Conservation (phyloP, 2,888 invertebrate genomes). For the Drosophila anomalata region DNA sequence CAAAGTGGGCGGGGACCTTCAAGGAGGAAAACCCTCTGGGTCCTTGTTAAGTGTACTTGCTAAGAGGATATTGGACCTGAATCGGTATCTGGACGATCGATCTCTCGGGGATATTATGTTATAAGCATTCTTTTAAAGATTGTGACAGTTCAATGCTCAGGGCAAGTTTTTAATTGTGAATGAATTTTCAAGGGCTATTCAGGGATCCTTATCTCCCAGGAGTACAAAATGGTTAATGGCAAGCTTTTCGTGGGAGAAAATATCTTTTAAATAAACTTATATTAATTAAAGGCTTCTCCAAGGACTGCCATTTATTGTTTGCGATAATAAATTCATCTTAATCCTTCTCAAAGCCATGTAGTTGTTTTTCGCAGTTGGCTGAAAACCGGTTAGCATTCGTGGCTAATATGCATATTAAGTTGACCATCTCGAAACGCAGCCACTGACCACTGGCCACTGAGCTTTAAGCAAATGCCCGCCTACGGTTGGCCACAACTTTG, state of each 20-base stretch:
- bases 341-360: constrained; percentile 11
- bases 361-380: constrained; percentile 5
- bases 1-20: constrained; percentile 37
- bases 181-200: constrained; percentile 13
- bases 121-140: constrained; percentile 58
- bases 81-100: constrained; percentile 14
- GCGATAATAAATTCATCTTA: constrained; percentile 21
- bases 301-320: constrained; percentile 8
- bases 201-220: constrained; percentile 19
- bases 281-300: constrained; percentile 9
- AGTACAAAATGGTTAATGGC: constrained; percentile 9
- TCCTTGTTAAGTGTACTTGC: constrained; percentile 27
- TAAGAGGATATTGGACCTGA: constrained; percentile 5
- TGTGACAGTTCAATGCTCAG: constrained; percentile 64
- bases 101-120: constrained; percentile 49
- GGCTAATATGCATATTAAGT: constrained; percentile 43
- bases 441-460: constrained; percentile 33
- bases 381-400: constrained; percentile 20
- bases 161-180: constrained; percentile 48
- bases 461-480: constrained; percentile 40
- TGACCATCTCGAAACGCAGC: constrained; percentile 41
- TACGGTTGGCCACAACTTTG: constrained; percentile 9
- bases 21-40: constrained; percentile 20
- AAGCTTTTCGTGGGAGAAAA: not conserved
- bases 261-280: constrained; percentile 2